phyloP scores from a whole-genome alignment of 2,888 invertebrate species.

The Eulithis prunata region DNA sequence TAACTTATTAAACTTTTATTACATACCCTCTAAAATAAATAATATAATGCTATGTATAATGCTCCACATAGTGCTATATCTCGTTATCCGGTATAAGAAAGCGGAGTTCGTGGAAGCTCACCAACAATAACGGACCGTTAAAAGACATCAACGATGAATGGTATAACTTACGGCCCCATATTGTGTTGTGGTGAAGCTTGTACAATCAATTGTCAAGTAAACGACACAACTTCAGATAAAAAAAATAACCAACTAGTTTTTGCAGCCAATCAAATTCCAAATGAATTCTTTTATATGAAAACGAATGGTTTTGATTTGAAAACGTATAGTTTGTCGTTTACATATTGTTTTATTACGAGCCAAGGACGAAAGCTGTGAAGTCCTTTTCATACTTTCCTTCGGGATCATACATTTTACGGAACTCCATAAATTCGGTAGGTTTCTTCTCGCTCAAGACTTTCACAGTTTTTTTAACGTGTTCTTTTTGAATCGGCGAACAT shows the following conservation, averaged over 20 bases:
- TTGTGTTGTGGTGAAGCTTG: not conserved
- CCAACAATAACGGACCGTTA: constrained; percentile 1
- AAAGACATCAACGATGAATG: not conserved
- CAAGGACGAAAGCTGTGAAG: constrained; percentile 60
- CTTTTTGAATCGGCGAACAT: constrained; percentile 62
- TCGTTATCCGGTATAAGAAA: constrained; percentile 6
- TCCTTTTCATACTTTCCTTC: constrained; percentile 62
- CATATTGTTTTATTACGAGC: constrained; percentile 5
- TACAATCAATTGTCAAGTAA: constrained; percentile 5
- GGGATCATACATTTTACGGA: constrained; percentile 67
- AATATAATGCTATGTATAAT: constrained; percentile 40
- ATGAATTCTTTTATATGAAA: too few relatives aligned
- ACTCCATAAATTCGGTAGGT: constrained; percentile 58
- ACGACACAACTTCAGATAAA: not conserved
- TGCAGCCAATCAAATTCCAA: too few relatives aligned
- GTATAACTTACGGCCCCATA: not conserved
- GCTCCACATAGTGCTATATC: constrained; percentile 56
- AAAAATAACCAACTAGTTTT: too few relatives aligned
- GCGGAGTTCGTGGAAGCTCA: constrained; percentile 14
- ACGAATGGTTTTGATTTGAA: not conserved
- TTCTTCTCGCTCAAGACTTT: constrained; percentile 62
- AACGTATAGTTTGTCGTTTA: not conserved
- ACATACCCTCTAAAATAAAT: constrained; percentile 9
- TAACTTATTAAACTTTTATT: constrained; percentile 4
- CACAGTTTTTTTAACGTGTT: constrained; percentile 62